These are phyloP conservation scores for Paramacrobiotus metropolitanus DNA, from an alignment of 1,140 invertebrate species.

Conservation along the genomic window DNA sequence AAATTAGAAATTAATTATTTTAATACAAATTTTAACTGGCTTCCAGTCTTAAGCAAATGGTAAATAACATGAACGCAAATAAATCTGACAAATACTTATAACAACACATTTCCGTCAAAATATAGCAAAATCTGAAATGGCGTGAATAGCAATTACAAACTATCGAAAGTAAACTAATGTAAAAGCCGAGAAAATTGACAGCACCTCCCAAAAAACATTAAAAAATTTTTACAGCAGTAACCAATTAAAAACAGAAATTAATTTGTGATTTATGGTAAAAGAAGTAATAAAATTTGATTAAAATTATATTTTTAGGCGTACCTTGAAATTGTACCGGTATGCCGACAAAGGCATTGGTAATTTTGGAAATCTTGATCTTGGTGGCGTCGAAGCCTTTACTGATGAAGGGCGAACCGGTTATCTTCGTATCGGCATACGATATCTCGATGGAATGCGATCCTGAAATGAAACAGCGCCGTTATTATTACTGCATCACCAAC, in stretches of 20 bases:
- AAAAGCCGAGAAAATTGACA: background rate
- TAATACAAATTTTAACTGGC: too few relatives aligned
- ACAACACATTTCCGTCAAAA: background rate
- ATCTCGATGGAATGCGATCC: conserved; percentile 71
- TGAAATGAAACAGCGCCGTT: too few relatives aligned
- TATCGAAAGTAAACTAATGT: background rate
- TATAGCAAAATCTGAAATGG: background rate
- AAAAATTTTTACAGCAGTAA: too few relatives aligned
- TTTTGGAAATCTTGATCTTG: conserved; percentile 69
- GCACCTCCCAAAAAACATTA: too few relatives aligned
- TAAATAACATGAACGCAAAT: background rate
- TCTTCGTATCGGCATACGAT: conserved; percentile 53
- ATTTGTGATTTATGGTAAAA: too few relatives aligned
- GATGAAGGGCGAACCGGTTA: conserved; percentile 56
- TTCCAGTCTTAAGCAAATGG: background rate
- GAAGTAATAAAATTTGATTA: background rate
- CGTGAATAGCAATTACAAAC: conserved; percentile 8
- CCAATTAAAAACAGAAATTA: too few relatives aligned
- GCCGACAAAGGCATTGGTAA: conserved; percentile 28
- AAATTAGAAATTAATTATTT: too few relatives aligned
- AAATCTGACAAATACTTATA: background rate
- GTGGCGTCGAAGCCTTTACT: conserved; percentile 79
- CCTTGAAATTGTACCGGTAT: conserved; percentile 20
- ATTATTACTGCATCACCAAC: too few relatives aligned
- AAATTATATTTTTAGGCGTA: conserved; percentile 9